Percentiles rank a stretch among this genome's conserved stretches.
Evolutionary conservation across 2,797 vertebrate species (phyloP).

Genomic region (Aulostomus chinensis): DNA sequence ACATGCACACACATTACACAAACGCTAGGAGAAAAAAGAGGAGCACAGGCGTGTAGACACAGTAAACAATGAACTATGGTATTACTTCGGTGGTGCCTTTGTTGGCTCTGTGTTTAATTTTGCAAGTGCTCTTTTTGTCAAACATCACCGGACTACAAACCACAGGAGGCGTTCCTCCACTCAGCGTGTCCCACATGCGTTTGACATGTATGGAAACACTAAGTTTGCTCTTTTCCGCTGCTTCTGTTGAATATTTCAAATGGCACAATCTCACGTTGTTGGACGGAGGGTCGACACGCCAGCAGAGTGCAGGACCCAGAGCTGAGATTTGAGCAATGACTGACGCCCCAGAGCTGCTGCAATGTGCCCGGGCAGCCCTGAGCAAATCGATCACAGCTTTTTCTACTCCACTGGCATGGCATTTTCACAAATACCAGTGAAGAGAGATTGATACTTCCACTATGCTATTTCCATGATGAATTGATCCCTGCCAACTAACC

Average conservation of each 20-base stretch:
- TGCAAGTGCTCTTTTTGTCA: too few relatives aligned
- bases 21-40: too few relatives aligned
- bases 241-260: conserved; percentile 71
- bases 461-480: conserved; percentile 58
- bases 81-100: too few relatives aligned
- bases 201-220: conserved; percentile 41
- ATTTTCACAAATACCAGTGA: conserved; percentile 68
- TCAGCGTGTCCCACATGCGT: conserved; percentile 21
- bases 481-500: conserved; percentile 45
- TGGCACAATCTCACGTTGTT: conserved; percentile 29
- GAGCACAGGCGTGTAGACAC: not conserved
- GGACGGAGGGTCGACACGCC: conserved; percentile 47
- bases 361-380: conserved; percentile 33
- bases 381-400: conserved; percentile 69
- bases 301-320: conserved; percentile 53
- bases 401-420: conserved; percentile 45
- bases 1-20: not conserved
- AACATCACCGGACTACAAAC: conserved; percentile 12
- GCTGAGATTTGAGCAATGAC: conserved; percentile 61
- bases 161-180: conserved; percentile 4
- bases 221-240: conserved; percentile 50
- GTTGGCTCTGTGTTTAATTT: not conserved
- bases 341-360: conserved; percentile 48
- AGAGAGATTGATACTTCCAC: conserved; percentile 65
- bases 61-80: not conserved